A percentile compares a stretch with the other conserved stretches of the same genome.
Conservation (phyloP, 2,888 invertebrate genomes). For the Drosophila kanekoi region DNA sequence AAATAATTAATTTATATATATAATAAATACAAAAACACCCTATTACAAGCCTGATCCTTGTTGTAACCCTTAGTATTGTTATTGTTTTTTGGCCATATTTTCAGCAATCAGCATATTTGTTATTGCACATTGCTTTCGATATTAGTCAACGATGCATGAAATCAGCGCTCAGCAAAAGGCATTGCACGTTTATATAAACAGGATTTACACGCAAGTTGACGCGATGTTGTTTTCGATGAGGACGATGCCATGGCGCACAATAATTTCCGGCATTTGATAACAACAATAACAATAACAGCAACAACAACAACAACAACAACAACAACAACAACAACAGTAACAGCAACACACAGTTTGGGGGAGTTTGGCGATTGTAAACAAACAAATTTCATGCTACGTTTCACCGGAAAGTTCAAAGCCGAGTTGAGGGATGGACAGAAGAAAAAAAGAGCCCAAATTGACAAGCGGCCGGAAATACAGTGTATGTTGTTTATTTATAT, state of each 20-base stretch:
- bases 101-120: conserved; percentile 26
- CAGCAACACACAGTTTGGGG: conserved; percentile 7
- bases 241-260: conserved; percentile 64
- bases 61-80: conserved; percentile 8
- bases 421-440: conserved; percentile 29
- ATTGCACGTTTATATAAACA: conserved; percentile 57
- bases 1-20: too few relatives aligned
- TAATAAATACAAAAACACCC: background rate
- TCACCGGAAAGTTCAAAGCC: conserved; percentile 69
- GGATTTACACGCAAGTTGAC: conserved; percentile 69
- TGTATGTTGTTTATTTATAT: conserved; percentile 12
- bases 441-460: conserved; percentile 54
- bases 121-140: conserved; percentile 35
- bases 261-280: conserved; percentile 81
- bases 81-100: conserved; percentile 38
- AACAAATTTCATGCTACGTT: conserved; percentile 77
- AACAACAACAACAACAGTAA: conserved; percentile 14
- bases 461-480: conserved; percentile 68
- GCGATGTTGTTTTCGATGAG: conserved; percentile 51
- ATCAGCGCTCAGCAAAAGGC: conserved; percentile 57
- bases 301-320: conserved; percentile 19
- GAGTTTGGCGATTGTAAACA: conserved; percentile 75
- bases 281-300: conserved; percentile 36
- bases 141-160: conserved; percentile 69
- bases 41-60: background rate